A percentile compares a stretch with the other conserved stretches of the same genome.
Conservation (phyloP, 2,113 vertebrate species). For the Eolophus roseicapilla region DNA sequence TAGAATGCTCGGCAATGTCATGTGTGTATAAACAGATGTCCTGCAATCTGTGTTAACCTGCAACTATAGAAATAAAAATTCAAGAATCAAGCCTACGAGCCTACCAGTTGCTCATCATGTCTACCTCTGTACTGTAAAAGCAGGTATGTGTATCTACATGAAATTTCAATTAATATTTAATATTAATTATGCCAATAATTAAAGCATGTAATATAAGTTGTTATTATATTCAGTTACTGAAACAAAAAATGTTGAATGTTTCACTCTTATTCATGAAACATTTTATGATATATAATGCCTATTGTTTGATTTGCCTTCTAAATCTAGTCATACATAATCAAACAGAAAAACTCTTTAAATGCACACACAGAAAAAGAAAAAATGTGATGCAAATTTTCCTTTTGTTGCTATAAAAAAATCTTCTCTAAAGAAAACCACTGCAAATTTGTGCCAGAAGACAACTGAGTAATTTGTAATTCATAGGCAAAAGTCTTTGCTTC, state of each 20-base stretch:
- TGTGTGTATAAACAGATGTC: not conserved
- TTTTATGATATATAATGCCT: not conserved
- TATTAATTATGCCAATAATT: not conserved
- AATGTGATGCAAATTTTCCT: not conserved
- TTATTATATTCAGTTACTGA: not conserved
- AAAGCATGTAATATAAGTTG: not conserved
- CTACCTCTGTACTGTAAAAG: not conserved
- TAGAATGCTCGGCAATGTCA: not conserved
- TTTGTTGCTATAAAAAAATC: not conserved
- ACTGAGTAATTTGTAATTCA: not conserved
- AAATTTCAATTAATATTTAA: not conserved
- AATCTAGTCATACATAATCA: not conserved
- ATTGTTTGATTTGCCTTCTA: not conserved
- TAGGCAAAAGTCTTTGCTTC: not conserved
- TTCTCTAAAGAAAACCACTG: not conserved
- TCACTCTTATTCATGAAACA: not conserved
- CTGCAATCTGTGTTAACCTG: not conserved
- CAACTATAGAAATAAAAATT: not conserved
- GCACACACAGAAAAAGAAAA: not conserved
- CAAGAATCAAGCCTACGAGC: not conserved
- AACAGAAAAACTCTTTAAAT: not conserved
- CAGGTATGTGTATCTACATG: not conserved
- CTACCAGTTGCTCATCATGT: not conserved
- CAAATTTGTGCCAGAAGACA: not conserved
- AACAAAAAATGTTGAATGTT: not conserved